Evolutionary conservation across 2,797 vertebrate species (phyloP), one percentile per base, ranked within the genome.

Genomic region (Echeneis naucrates): DNA sequence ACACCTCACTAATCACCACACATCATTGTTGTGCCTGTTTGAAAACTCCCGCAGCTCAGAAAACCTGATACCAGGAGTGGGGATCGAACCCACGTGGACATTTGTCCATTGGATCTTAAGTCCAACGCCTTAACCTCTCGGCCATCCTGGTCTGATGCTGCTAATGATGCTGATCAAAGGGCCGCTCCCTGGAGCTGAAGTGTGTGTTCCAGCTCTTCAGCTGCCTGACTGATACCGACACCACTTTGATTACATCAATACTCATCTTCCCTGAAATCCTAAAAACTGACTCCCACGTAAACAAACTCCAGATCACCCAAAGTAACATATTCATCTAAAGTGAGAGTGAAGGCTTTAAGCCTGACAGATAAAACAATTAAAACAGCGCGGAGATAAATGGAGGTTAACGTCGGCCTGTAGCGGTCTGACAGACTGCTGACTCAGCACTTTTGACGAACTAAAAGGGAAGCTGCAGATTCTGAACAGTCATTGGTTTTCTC

Each of bases 261-360:
- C 27, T 54, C 23, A 48, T 10, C 0, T 37, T n/a, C 24, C 45
- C 3, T 33, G 44, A 57, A 23, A 33, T 35, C 12, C 32, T 10
- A 12, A 3, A 21, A 58, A 32, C 50, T 38, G 32, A 38, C 48
- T 37, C 16, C 37, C 68, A 52, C 33, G 58, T 17, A 42, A 35
- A 47, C 54, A 52, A 48, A 69, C 47, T 54, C 42, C n/a, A 32
- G 26, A 68, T 52, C n/a, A 40, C 40, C 37, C 42, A 19, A 38
- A 54, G 61, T 61, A 59, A 78, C 63, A 47, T 65, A 69, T 26
- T 50, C 70, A 73, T 80, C 68, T 73, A 55, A 82, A 72, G 74
- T 68, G 55, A 79, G 64, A 65, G 59, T 53, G 50, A 56, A 69
- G 59, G 68, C 53, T 74, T 81, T 83, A 78, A n/a, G n/a, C n/a